Evolutionary conservation across 2,797 vertebrate species (phyloP), one percentile per base, ranked within the genome.

Genomic region (Liparis tanakae): DNA sequence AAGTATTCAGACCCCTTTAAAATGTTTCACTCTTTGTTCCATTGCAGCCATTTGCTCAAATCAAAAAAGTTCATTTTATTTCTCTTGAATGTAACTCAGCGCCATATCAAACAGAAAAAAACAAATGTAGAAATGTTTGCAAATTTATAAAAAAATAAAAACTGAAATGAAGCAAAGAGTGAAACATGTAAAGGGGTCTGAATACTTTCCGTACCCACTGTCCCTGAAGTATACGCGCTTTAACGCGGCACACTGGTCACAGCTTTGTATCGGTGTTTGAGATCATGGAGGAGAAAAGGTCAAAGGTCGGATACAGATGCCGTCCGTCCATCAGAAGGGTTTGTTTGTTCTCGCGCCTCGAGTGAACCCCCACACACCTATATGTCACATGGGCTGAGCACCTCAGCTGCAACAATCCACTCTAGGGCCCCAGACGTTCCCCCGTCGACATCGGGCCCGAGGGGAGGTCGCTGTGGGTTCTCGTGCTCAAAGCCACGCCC

Each of bases 381-480:
- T 20, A 2, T 75, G 80, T 88, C 79, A 81, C 67, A 56, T 2
- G 46, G 80, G 63, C 76, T 74, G 59, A 82, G 76, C 69, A 54
- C 65, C 62, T 72, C 54, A 57, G 74, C 74, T 72, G 67, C 77
- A 74, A 56, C 78, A 74, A 43, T 78, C 85, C 80, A 65, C 76
- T 76, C 55, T 53, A 30, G 15, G 41, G 64, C 59, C 79, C 68
- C 81, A 76, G 83, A 78, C 33, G 55, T 57, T 70, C 67, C 36
- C 68, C 70, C 73, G 87, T 83, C 68, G 67, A 60, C 70, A 61
- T 82, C 83, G 67, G 60, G 76, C 72, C 79, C 37, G 15, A 56
- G 65, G 78, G 76, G 61, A 91, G 80, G 82, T 75, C 65, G 54
- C 69, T 81, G 87, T 89, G 78, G 77, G 59, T 74, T 81, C 77